Evolutionary conservation across 2,113 vertebrate genomes (phyloP), one percentile per base, ranked within the genome.

Genomic region (Protobothrops mucrosquamatus): DNA sequence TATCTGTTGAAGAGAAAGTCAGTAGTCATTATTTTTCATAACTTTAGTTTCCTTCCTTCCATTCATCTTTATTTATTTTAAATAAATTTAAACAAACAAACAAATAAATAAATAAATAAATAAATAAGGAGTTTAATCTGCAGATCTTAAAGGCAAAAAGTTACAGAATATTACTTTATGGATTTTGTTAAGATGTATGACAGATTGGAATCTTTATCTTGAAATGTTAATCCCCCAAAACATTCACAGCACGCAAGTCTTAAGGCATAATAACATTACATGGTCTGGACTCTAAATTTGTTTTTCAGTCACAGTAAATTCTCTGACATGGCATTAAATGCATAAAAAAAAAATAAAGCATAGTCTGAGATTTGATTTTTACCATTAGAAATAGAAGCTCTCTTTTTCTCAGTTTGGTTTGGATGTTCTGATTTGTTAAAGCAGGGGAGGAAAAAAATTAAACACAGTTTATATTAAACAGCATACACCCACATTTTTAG

Each of bases 311-410:
- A 95, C 94, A 91, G 94, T 93, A 96, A 96, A 95, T 96, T 94
- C 26, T 0, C 64, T 96, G 96, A 94, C 93, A 95, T 91, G 92
- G 94, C 96, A 96, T 93, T 95, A 95, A 96, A 96, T 96, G 95
- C 94, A 94, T 94, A 96, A 96, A 97, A 97, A 64, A 97, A 61
- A 93, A 97, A 97, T 94, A 97, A 97, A 97, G 46, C 89, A 95
- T 90, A 0, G 0, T 54, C 74, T 97, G 96, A 95, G 34, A 93
- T 94, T 94, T 95, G 94, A 96, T 96, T 94, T 55, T 34, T 52
- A 85, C 0, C 0, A 61, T 95, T 95, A 94, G 96, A 94, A 97
- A 97, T 95, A 97, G 95, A 95, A 94, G 85, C 46, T 52, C 95
- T 9, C 59, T 94, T 94, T 94, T 95, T 95, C 92, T 95, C 93